Evolutionary conservation across 2,888 invertebrate genomes (phyloP), one percentile per base, ranked within the genome.

Genomic region (Oscheius sp.): DNA sequence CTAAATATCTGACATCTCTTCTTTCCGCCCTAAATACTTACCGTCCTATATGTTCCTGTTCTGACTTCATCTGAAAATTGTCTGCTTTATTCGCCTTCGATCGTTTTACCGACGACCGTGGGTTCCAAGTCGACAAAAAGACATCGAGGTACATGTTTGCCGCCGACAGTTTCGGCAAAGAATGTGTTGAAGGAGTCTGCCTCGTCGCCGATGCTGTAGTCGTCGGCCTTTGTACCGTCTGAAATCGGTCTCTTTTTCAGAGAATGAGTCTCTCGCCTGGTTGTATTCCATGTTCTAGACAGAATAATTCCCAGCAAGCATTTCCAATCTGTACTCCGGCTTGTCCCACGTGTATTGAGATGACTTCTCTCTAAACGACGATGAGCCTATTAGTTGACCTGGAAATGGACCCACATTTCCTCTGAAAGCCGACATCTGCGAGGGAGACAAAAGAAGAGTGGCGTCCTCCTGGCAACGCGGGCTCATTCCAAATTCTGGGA

Each of bases 111-210:
- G 27, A 87, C 82, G 7, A 85, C 85, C 49, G 87, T 86, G 6
- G 87, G 85, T 49, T 87, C 87, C 52, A 84, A 55, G 59, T 84
- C 84, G 21, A 84, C 79, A 43, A 84, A 82, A 12, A 83, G 76
- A 41, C 79, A 79, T 0, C 84, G 73, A 6, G 83, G 83, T 12
- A 83, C 83, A 53, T 79, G 76, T 64, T 84, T 84, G 13, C 96
- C 96, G 56, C 95, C 94, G 69, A 78, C 80, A 72, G 96, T 97
- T 90, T 96, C 96, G 78, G 89, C 89, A 88, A 91, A 91, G 87
- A 91, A 91, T 27, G 91, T 96, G 91, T 95, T 96, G 92, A 95
- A 96, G 76, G 94, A 94, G 91, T 86, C 93, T 91, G 96, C 95
- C 74, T 94, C 90, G 12, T 88, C 89, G 25, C 89, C 90, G 59